Percentiles rank a stretch among this genome's conserved stretches.
These are phyloP conservation scores for Umimayanthus kanabou DNA, from an alignment of 92 coral and sea anemone genomes.

Conservation along the genomic window DNA sequence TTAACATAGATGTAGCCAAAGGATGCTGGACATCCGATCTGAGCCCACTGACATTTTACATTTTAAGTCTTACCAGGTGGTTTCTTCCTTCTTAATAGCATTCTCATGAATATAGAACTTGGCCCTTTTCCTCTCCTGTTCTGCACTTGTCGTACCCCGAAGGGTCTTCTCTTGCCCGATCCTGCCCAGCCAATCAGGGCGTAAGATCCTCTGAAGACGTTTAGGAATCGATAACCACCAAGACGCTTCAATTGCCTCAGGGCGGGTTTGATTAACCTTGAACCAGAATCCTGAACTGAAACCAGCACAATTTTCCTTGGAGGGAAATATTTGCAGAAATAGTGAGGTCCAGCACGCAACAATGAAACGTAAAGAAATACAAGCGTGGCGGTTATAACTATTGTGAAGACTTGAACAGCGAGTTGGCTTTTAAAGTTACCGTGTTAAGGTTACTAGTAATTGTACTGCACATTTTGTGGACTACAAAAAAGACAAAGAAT, in stretches of 20 bases:
- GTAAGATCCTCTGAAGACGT: slow-evolving; percentile 20
- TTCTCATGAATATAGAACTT: slow-evolving; percentile 27
- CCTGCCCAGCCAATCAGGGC: slow-evolving; percentile 42
- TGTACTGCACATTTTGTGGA: no score
- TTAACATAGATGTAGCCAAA: no score
- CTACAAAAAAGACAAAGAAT: no score
- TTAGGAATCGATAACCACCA: slow-evolving; percentile 34
- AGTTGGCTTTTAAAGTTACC: not conserved
- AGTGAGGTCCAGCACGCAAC: not conserved
- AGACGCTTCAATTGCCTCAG: slow-evolving; percentile 32
- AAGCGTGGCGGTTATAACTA: no score
- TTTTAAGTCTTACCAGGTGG: not conserved
- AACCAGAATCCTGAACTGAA: slow-evolving; percentile 35
- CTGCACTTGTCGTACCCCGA: slow-evolving; percentile 12
- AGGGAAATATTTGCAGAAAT: not conserved
- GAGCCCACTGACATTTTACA: not conserved
- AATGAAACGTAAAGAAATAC: not conserved
- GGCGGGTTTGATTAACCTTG: slow-evolving; percentile 24
- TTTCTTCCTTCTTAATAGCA: slow-evolving; percentile 8
- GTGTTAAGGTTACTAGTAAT: no score
- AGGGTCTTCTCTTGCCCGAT: slow-evolving; percentile 21
- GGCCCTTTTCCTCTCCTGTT: slow-evolving; percentile 16
- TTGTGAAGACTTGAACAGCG: no score
- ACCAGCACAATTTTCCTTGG: slow-evolving; percentile 31
- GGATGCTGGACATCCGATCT: not conserved